Conservation (phyloP, 2,113 vertebrate genomes). For the Larimichthys polyactis region DNA sequence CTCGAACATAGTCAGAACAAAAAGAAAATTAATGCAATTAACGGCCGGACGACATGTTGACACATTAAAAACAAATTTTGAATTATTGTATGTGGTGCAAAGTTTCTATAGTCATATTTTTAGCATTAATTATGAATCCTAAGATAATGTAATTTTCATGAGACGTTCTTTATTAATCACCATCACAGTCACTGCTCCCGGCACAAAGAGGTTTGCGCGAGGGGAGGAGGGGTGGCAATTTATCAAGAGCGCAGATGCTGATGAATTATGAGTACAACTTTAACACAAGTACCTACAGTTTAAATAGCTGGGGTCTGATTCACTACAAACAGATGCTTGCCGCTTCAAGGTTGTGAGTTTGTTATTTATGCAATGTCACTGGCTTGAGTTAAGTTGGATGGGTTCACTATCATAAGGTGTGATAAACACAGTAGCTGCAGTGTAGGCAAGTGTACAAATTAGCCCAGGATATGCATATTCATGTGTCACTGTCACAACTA, state of each 20-base stretch:
- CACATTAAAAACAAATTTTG: neutral
- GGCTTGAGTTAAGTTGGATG: slow-evolving; percentile 1
- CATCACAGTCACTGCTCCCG: slow-evolving; percentile 55
- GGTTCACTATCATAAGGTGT: neutral
- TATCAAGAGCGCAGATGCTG: slow-evolving; percentile 52
- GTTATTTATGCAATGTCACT: slow-evolving; percentile 16
- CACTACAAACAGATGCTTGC: slow-evolving; percentile 28
- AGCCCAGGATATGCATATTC: neutral
- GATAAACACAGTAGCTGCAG: neutral
- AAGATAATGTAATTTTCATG: slow-evolving; percentile 74
- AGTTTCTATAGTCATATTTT: slow-evolving; percentile 61
- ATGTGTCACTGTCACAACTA: neutral
- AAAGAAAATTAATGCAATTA: slow-evolving; percentile 6
- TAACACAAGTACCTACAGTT: slow-evolving; percentile 15
- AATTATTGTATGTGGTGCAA: neutral
- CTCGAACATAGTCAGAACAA: neutral
- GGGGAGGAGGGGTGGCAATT: slow-evolving; percentile 21
- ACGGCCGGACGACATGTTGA: slow-evolving; percentile 3
- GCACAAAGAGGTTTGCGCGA: slow-evolving; percentile 56
- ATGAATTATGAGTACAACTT: slow-evolving; percentile 60
- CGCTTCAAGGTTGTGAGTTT: slow-evolving; percentile 25
- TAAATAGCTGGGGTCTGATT: neutral
- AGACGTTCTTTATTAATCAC: slow-evolving; percentile 76
- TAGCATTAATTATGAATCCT: slow-evolving; percentile 77
- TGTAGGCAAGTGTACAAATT: neutral